Percentiles rank a stretch among this genome's conserved stretches.
These are phyloP conservation scores for Equus quagga DNA, from an alignment of 2,113 vertebrate genomes.

Conservation along the genomic window DNA sequence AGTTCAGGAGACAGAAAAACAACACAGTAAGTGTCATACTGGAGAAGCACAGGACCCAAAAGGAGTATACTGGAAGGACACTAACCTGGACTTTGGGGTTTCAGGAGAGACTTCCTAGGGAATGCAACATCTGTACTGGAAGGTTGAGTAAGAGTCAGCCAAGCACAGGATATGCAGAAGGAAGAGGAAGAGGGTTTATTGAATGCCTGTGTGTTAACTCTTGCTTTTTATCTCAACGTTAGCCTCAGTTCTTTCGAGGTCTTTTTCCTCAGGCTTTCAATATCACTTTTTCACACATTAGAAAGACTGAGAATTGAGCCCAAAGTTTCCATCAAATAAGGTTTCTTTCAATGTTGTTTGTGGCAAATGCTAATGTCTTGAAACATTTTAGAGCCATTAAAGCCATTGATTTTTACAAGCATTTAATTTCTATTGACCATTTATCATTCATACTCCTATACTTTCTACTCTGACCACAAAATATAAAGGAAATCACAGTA, in stretches of 20 bases:
- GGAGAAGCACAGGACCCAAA: background rate
- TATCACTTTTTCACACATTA: conserved; percentile 55
- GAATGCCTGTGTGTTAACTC: background rate
- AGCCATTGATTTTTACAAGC: conserved; percentile 73
- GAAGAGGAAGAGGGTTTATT: background rate
- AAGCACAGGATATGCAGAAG: background rate
- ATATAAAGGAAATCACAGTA: conserved; percentile 39
- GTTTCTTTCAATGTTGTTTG: conserved; percentile 45
- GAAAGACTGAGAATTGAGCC: conserved; percentile 34
- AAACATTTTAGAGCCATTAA: conserved; percentile 63
- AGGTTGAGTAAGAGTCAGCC: background rate
- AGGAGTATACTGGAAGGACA: background rate
- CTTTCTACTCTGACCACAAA: conserved; percentile 55
- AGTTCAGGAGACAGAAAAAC: background rate
- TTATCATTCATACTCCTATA: conserved; percentile 46
- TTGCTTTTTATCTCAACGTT: background rate
- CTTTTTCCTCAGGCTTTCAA: conserved; percentile 46
- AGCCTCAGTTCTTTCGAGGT: background rate
- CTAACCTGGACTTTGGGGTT: background rate
- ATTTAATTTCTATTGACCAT: conserved; percentile 47
- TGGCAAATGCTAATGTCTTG: conserved; percentile 66
- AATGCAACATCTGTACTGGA: background rate
- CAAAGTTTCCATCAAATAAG: conserved; percentile 57
- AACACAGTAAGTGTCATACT: background rate
- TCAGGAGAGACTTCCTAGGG: background rate